Conservation (phyloP, 2,113 vertebrate genomes). For the Gymnobelideus leadbeateri region DNA sequence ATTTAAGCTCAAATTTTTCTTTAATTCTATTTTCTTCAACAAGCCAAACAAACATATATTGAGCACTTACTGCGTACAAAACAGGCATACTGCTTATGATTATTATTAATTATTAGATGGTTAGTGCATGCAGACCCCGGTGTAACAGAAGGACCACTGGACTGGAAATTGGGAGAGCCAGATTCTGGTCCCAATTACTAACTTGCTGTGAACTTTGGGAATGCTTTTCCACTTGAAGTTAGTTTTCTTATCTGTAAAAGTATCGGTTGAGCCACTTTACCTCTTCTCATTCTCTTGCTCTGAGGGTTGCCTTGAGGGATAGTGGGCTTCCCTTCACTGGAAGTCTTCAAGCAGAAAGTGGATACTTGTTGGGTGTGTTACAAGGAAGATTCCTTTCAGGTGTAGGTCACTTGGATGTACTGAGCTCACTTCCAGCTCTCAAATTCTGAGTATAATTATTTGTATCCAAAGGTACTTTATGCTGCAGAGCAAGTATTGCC, state of each 20-base stretch:
- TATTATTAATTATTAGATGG: not conserved
- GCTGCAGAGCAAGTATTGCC: not conserved
- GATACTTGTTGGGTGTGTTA: not conserved
- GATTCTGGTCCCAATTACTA: not conserved
- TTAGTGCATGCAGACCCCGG: not conserved
- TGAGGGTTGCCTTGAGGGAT: not conserved
- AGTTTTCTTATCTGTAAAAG: not conserved
- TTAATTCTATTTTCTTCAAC: not conserved
- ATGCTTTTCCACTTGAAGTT: not conserved
- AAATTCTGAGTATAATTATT: not conserved
- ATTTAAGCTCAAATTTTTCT: not conserved
- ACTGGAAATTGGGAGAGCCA: not conserved
- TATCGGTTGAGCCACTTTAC: not conserved
- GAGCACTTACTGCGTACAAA: not conserved
- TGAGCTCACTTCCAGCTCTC: not conserved
- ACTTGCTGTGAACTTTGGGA: not conserved
- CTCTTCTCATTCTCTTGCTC: not conserved
- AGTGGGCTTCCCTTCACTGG: not conserved
- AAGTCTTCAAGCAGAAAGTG: not conserved
- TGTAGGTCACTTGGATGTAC: not conserved
- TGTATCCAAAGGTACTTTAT: not conserved
- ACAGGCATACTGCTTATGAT: not conserved
- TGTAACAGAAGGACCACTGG: not conserved
- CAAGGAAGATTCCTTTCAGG: not conserved
- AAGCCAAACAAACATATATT: not conserved